Evolutionary conservation across 2,113 vertebrate genomes (phyloP).

Genomic region (Nannospalax galili): DNA sequence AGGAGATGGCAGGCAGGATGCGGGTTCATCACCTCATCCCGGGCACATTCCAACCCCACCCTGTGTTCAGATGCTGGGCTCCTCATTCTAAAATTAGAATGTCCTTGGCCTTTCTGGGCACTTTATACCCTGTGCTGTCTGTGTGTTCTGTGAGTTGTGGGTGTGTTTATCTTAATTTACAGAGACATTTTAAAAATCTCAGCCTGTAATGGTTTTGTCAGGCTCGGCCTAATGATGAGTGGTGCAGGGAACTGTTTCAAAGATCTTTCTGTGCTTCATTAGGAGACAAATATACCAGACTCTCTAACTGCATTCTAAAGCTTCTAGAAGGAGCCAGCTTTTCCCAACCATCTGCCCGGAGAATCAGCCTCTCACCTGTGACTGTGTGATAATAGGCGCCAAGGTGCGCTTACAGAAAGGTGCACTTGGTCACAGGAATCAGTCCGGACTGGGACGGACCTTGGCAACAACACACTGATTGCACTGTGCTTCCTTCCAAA

Average conservation of each 20-base stretch:
- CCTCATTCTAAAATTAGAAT: conserved; percentile 58
- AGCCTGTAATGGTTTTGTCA: background rate
- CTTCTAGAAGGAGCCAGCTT: background rate
- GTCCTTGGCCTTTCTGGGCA: conserved; percentile 5
- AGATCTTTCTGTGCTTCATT: background rate
- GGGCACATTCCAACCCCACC: background rate
- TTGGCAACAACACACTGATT: accelerated
- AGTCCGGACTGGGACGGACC: accelerated
- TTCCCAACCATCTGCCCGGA: background rate
- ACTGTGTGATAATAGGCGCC: background rate
- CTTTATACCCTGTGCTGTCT: background rate
- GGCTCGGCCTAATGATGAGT: background rate
- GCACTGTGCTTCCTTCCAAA: background rate
- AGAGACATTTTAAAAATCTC: conserved; percentile 16
- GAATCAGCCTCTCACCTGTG: accelerated
- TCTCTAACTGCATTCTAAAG: background rate
- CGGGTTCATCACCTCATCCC: background rate
- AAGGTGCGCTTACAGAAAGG: no score
- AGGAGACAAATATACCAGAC: conserved; percentile 6
- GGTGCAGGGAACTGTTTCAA: background rate
- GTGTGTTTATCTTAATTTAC: conserved; percentile 37
- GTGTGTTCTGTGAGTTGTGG: background rate
- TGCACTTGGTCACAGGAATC: accelerated
- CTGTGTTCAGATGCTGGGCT: background rate
- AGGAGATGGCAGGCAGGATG: accelerated